Evolutionary conservation across 1,140 invertebrate genomes (phyloP), one percentile per base, ranked within the genome.

Genomic region (Helicorthomorpha holstii): DNA sequence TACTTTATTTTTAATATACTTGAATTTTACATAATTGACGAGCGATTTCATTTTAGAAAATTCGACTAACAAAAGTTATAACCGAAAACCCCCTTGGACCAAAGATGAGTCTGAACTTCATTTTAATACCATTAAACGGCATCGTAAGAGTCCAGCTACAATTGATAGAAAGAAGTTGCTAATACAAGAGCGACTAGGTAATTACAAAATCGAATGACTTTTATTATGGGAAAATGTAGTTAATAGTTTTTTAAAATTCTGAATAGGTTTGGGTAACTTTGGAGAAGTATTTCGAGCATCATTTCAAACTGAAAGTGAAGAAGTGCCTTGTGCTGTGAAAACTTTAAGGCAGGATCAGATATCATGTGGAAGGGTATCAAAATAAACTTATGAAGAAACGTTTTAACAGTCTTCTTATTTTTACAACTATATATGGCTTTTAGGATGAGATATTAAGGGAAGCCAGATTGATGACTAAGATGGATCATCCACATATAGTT

Each of bases 261-360:
- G n/a, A n/a, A n/a, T 16, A 66, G 69, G 69, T 51, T 56, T 61
- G 52, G 71, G 71, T 27, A 66, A 69, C 54, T 73, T 73, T 65
- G 70, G 71, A 19, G 64, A 66, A 34, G 71, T 73, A 19, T 60
- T 61, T 53, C 62, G 64, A 51, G 71, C 69, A 1, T 58, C 58
- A 1, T 71, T 69, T 58, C 55, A 59, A 42, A 57, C 54, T 4
- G 57, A 56, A 42, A 57, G 56, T 43, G 27, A 55, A 14, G 57
- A 59, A 43, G 64, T 72, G 21, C 68, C 68, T 48, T 70, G 72
- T 27, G 71, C 71, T 42, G 62, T 72, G 2, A 73, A 73, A 61
- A 70, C 29, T 34, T 16, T 34, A 7, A 7, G 29, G 16, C 16
- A 7, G 7, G 16, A 16, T 34, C 7, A 16, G 7, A 16, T 34